Percentiles rank a stretch among this genome's conserved stretches.
These are phyloP conservation scores for Pyrgilauda ruficollis DNA, from an alignment of 2,113 vertebrate species.

Conservation along the genomic window DNA sequence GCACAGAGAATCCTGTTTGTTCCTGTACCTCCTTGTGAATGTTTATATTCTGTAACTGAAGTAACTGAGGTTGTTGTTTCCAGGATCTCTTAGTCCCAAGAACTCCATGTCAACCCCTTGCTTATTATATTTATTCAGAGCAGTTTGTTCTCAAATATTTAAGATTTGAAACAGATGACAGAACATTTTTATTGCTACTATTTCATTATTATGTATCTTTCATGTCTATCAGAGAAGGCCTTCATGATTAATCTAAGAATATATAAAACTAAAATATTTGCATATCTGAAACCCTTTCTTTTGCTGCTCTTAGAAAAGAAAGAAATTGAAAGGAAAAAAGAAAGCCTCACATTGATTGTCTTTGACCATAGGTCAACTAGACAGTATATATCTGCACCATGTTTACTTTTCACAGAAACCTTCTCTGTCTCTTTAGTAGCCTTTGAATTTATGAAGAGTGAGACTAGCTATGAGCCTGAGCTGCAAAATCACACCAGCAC, in stretches of 20 bases:
- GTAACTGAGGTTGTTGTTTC: background rate
- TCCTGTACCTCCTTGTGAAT: background rate
- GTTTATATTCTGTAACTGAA: background rate
- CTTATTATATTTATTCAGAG: background rate
- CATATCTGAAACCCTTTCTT: background rate
- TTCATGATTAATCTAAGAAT: background rate
- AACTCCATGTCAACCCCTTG: background rate
- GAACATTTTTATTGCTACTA: background rate
- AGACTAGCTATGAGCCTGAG: background rate
- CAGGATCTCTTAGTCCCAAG: background rate
- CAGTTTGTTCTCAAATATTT: background rate
- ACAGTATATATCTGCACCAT: background rate
- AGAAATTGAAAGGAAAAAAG: background rate
- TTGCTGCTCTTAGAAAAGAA: background rate
- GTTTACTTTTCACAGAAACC: constrained; percentile 10
- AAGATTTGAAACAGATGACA: background rate
- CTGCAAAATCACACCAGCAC: background rate
- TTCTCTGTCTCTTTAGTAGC: background rate
- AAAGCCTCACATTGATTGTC: background rate
- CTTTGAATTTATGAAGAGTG: background rate
- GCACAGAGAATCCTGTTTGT: background rate
- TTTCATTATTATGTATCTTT: background rate
- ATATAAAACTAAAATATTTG: background rate
- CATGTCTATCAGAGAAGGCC: background rate
- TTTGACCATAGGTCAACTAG: background rate